Base-by-base conservation (phyloP, 2,797 vertebrate genomes). In the Apogon hyalosoma region DNA sequence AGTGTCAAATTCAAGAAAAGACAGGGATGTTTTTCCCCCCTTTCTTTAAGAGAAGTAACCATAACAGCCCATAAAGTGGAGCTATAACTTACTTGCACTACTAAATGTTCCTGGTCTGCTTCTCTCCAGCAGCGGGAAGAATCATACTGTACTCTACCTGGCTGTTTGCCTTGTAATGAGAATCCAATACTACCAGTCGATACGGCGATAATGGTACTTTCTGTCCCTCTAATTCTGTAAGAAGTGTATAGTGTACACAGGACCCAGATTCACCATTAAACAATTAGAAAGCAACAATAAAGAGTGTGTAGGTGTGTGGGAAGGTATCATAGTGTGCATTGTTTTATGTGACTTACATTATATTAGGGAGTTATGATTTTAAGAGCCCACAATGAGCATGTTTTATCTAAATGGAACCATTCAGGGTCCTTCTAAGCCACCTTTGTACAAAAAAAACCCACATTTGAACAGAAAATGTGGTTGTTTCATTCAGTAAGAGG, bases 111-210 rank as follows among this genome's bases (percentile, higher is more conserved):
- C 60, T 48, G 59, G 57, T 52, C 51, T 43, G 31, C 41, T 71
- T 57, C 28, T 69, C 33, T 57, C 12, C 48, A 41, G 49, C 40
- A 33, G 49, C 28, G 18, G 52, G 31, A 14, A 45, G 28, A 49
- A 59, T 77, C 58, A 65, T 42, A 51, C 69, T 54, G 51, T 50
- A 49, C 40, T 57, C 52, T 31, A 67, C 65, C 73, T 72, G 68
- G 67, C 85, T 59, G 53, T 49, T 45, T 13, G 63, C 69, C 69
- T 66, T 16, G 48, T 82, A 87, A 86, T 84, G 79, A 66, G 45
- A 79, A 84, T 79, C 24, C 80, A 84, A 87, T 85, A 62, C 11
- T 33, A 12, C 36, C 38, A 61, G 74, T 83, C 72, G 19, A 87
- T 86, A 52, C 15, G 14, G 57, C 3, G 50, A 76, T 85, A 74